Evolutionary conservation across 2,113 vertebrate genomes (phyloP), one percentile per base, ranked within the genome.

Genomic region (Thunnus thynnus): DNA sequence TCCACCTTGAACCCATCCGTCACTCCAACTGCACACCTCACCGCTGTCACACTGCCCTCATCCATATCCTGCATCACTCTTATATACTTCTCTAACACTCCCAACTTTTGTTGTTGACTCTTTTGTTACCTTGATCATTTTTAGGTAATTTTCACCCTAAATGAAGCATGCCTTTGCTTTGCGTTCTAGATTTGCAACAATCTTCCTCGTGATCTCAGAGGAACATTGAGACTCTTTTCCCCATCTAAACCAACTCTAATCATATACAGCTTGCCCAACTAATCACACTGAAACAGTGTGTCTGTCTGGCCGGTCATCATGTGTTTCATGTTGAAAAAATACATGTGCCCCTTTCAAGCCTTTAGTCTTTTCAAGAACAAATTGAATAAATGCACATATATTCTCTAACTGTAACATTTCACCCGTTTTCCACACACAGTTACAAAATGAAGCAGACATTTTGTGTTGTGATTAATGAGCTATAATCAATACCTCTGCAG

Each of bases 401-500:
- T 13, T 58, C 9, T 22, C 17, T 8, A 18, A 2, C 5, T 18
- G 52, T 1, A 20, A 20, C 18, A 50, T 32, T 52, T 55, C 27
- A 3, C 14, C 3, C 44, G 27, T 48, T 27, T 56, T 54, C 32
- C 12, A 27, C 30, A 30, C 36, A 48, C 46, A 3, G 62, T 20
- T 8, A 12, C 18, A 22, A 25, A 72, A 22, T 0, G 12, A 58
- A 48, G 30, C 66, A 61, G 56, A 47, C 58, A 50, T 63, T 75
- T 47, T 64, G 22, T 77, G 76, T 18, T 36, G 61, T 57, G 79
- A 69, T 52, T 65, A 84, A 84, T 80, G 64, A 58, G 10, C 70
- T 64, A 30, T 22, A 76, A 83, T 83, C 61, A 48, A 81, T 72
- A 58, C 27, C 54, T 74, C 75, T 60, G 83, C 55, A 63, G 86